phyloP scores from a whole-genome alignment of 1,140 invertebrate genomes.

The Drosophila suzukii region DNA sequence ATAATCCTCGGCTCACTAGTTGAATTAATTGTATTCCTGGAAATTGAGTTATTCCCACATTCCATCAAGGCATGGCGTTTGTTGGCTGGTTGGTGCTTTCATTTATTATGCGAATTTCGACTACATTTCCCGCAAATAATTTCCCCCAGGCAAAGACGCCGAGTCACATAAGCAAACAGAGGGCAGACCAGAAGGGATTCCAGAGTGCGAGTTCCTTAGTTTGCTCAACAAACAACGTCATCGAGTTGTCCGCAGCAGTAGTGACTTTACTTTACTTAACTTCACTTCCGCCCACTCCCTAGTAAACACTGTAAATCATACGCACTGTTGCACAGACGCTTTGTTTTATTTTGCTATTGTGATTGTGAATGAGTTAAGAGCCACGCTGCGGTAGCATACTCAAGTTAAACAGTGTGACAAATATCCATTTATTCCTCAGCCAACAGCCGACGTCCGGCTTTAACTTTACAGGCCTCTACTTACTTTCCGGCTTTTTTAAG shows the following conservation, averaged over 20 bases:
- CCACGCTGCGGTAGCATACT: constrained; percentile 15
- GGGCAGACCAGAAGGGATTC: constrained; percentile 2
- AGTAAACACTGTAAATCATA: constrained; percentile 74
- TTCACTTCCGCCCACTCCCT: constrained; percentile 8
- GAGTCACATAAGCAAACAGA: constrained; percentile 55
- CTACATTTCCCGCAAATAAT: constrained; percentile 47
- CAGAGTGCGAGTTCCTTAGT: constrained; percentile 27
- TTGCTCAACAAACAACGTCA: constrained; percentile 45
- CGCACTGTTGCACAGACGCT: constrained; percentile 51
- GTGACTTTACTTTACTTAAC: constrained; percentile 12
- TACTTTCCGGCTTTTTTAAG: not conserved
- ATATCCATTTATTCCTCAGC: constrained; percentile 17
- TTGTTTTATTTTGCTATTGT: constrained; percentile 44
- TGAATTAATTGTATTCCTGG: constrained; percentile 67
- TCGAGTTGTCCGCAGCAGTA: constrained; percentile 37
- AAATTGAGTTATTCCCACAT: constrained; percentile 73
- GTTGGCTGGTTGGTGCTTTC: constrained; percentile 28
- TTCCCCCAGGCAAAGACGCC: constrained; percentile 36
- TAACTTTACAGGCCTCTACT: constrained; percentile 10
- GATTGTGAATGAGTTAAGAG: constrained; percentile 58
- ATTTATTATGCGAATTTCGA: constrained; percentile 74
- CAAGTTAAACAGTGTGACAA: constrained; percentile 23
- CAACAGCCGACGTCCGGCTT: constrained; percentile 12
- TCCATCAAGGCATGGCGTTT: constrained; percentile 40
- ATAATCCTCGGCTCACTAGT: constrained; percentile 43